These are phyloP conservation scores for Muraenolepis orangiensis DNA, from an alignment of 2,797 vertebrate species.

Conservation along the genomic window DNA sequence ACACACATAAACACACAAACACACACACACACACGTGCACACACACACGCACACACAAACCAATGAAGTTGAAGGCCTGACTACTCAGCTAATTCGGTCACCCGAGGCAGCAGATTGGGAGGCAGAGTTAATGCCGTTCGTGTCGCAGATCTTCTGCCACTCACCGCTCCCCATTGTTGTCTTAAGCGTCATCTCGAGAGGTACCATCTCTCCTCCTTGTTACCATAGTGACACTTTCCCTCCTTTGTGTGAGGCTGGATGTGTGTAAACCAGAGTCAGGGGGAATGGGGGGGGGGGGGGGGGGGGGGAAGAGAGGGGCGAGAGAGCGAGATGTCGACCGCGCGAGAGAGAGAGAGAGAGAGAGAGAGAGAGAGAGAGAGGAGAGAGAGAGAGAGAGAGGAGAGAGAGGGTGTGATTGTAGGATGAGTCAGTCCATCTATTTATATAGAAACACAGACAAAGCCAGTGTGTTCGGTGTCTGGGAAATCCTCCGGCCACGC, in stretches of 20 bases:
- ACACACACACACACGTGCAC: no score
- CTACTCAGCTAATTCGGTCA: neutral
- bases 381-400: conserved; percentile 3
- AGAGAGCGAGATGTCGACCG: no score
- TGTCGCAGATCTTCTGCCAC: conserved; percentile 61
- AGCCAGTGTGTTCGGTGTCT: conserved; percentile 41
- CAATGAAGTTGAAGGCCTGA: neutral
- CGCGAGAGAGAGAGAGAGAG: neutral
- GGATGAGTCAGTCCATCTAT: conserved; percentile 69
- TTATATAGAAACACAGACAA: conserved; percentile 50
- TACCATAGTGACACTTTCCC: conserved; percentile 83
- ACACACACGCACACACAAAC: no score
- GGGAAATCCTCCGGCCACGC: conserved; percentile 35
- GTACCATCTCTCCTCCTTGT: conserved; percentile 81
- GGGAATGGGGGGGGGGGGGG: conserved; percentile 56
- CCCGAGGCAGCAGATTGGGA: conserved; percentile 26
- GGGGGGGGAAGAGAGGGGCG: conserved; percentile 23
- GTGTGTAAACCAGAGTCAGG: conserved; percentile 61
- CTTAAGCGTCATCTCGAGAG: conserved; percentile 76
- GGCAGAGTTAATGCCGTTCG: conserved; percentile 49
- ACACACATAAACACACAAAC: no score
- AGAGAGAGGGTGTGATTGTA: conserved; percentile 45
- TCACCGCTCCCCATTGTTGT: conserved; percentile 74
- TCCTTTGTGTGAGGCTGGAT: conserved; percentile 65
- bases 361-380: conserved; percentile 23